A percentile compares a stretch with the other conserved stretches of the same genome.
phyloP scores from a whole-genome alignment of 2,797 vertebrate genomes.

The Neostethus bicornis region DNA sequence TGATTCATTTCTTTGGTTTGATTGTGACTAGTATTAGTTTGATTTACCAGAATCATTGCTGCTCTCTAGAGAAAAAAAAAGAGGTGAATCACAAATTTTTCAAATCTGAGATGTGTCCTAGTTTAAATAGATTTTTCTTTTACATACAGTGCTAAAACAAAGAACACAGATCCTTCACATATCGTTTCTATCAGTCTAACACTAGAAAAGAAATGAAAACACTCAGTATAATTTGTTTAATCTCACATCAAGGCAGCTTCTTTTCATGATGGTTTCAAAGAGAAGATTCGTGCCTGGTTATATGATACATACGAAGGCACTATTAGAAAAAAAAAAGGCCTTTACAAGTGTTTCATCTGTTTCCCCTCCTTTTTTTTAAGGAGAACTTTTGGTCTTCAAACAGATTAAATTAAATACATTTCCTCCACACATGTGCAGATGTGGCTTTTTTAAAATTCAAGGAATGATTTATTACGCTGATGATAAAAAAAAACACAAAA shows the following conservation, averaged over 20 bases:
- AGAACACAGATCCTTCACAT: slow-evolving; percentile 53
- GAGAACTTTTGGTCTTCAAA: slow-evolving; percentile 38
- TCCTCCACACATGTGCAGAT: slow-evolving; percentile 18
- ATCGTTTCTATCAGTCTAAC: slow-evolving; percentile 30
- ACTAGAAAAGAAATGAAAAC: slow-evolving; percentile 16
- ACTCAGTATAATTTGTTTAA: too few relatives aligned
- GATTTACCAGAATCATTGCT: slow-evolving; percentile 7
- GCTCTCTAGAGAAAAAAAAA: slow-evolving; percentile 12
- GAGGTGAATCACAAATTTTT: slow-evolving; percentile 19
- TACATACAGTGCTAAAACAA: slow-evolving; percentile 48
- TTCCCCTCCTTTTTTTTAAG: slow-evolving; percentile 12
- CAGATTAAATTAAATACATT: slow-evolving; percentile 4
- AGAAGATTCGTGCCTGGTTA: neutral
- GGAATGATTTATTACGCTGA: slow-evolving; percentile 50
- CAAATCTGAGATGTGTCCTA: slow-evolving; percentile 22
- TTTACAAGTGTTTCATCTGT: slow-evolving; percentile 9
- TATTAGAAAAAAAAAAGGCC: slow-evolving; percentile 27
- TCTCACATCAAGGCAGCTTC: neutral
- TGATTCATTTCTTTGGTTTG: slow-evolving; percentile 65
- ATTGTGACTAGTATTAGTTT: slow-evolving; percentile 24
- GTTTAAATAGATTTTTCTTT: slow-evolving; percentile 54
- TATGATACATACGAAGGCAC: slow-evolving; percentile 37
- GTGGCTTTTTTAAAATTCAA: slow-evolving; percentile 22
- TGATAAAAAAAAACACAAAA: neutral
- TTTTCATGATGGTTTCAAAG: neutral